These are phyloP conservation scores for Ips nitidus DNA, from an alignment of 1,140 invertebrate species.

Conservation along the genomic window DNA sequence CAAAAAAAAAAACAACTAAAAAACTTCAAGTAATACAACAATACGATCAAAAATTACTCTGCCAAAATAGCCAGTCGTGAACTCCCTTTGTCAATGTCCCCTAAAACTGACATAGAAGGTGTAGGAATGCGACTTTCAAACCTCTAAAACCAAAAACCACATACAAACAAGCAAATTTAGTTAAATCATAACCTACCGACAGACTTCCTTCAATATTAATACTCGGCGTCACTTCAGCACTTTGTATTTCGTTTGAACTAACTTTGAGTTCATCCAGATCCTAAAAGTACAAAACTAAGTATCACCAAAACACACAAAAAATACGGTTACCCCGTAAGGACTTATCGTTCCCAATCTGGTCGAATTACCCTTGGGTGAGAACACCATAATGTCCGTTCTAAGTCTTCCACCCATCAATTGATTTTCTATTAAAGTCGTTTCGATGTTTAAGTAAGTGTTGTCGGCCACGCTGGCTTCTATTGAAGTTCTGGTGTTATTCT, in stretches of 20 bases:
- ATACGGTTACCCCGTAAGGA: too few species aligned
- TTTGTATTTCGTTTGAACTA: background rate
- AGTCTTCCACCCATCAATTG: background rate
- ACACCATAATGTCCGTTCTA: constrained; percentile 12
- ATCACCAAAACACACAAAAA: too few species aligned
- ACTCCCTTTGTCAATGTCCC: constrained; percentile 6
- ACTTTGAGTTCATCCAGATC: too few species aligned
- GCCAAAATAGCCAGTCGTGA: background rate
- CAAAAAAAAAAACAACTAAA: too few species aligned
- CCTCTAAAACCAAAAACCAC: background rate
- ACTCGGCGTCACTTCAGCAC: background rate
- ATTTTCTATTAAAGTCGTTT: constrained; percentile 13
- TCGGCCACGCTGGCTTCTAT: background rate
- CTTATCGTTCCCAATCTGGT: background rate
- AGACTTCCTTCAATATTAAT: too few species aligned
- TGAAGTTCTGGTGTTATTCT: background rate
- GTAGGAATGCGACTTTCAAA: background rate
- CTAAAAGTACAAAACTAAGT: too few species aligned
- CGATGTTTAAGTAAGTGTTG: constrained; percentile 15
- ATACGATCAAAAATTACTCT: too few species aligned
- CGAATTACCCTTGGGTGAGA: constrained; percentile 17
- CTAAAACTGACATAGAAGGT: constrained; percentile 15
- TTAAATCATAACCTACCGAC: too few species aligned
- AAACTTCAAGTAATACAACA: too few species aligned
- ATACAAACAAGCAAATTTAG: background rate